A percentile compares a stretch with the other conserved stretches of the same genome.
Conservation (phyloP, 1,140 invertebrate genomes). For the Apolygus lucorum region DNA sequence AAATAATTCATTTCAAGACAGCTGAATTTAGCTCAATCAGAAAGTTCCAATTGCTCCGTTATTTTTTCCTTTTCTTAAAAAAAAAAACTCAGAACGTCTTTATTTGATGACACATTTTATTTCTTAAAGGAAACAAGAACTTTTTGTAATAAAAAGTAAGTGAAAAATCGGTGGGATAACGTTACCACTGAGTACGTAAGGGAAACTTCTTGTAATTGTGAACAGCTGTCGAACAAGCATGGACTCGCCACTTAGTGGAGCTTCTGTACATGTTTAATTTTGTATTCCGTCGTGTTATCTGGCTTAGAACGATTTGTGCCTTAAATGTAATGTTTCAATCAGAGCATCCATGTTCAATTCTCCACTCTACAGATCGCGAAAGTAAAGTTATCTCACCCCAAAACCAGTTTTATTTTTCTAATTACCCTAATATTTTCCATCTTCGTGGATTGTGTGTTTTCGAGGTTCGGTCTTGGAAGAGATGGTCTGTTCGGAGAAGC, state of each 20-base stretch:
- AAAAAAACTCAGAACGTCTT: background rate
- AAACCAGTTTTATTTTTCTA: background rate
- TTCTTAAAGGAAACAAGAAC: background rate
- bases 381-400: constrained; percentile 1
- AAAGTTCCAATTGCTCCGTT: background rate
- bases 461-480: too few species aligned
- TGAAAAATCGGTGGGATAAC: background rate
- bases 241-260: background rate
- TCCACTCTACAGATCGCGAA: background rate
- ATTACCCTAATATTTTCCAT: too few species aligned
- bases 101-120: too few species aligned
- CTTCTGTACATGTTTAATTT: background rate
- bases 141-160: background rate
- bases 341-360: too few species aligned
- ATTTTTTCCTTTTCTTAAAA: background rate
- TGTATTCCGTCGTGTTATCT: background rate
- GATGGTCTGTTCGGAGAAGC: too few species aligned
- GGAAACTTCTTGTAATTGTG: background rate
- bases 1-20: background rate
- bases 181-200: background rate
- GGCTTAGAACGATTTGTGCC: background rate
- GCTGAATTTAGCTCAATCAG: background rate
- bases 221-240: background rate
- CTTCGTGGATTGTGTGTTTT: too few species aligned
- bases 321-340: background rate